Evolutionary conservation across 2,888 invertebrate species (phyloP).

Genomic region (Latrodectus hesperus): DNA sequence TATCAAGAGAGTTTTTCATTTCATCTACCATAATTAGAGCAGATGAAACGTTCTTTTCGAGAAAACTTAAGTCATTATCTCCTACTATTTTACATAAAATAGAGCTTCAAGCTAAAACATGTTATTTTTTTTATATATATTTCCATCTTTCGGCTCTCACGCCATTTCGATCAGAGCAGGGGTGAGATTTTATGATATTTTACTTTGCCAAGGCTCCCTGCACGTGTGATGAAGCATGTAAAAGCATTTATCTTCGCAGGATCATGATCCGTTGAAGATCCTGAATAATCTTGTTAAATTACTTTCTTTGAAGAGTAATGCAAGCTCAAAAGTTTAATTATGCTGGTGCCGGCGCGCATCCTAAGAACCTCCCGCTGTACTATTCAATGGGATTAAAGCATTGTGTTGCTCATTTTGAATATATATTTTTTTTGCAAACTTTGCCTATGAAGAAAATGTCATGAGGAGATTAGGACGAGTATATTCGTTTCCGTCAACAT

Average conservation of each 20-base stretch:
- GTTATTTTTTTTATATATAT: neutral
- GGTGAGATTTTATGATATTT: conserved; percentile 41
- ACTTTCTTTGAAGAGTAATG: conserved; percentile 42
- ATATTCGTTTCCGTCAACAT: too few relatives aligned
- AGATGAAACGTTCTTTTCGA: conserved; percentile 37
- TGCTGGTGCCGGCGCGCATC: neutral
- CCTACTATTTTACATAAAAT: conserved; percentile 56
- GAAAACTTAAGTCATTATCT: conserved; percentile 61
- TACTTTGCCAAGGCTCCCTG: conserved; percentile 8
- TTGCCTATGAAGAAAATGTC: too few relatives aligned
- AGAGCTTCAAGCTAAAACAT: conserved; percentile 16
- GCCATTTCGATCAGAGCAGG: neutral
- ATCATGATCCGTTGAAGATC: conserved; percentile 38
- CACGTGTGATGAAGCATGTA: conserved; percentile 35
- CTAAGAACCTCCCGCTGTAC: too few relatives aligned
- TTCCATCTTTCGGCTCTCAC: conserved; percentile 3
- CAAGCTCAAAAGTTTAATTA: conserved; percentile 40
- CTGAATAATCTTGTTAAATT: conserved; percentile 53
- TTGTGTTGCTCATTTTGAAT: too few relatives aligned
- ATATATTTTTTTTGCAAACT: too few relatives aligned
- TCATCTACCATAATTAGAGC: conserved; percentile 43
- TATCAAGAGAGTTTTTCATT: conserved; percentile 31
- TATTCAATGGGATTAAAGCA: too few relatives aligned
- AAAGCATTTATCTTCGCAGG: conserved; percentile 49
- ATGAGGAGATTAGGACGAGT: too few relatives aligned